Evolutionary conservation across 2,888 invertebrate species (phyloP), one percentile per base, ranked within the genome.

Genomic region (Erebia aethiops): DNA sequence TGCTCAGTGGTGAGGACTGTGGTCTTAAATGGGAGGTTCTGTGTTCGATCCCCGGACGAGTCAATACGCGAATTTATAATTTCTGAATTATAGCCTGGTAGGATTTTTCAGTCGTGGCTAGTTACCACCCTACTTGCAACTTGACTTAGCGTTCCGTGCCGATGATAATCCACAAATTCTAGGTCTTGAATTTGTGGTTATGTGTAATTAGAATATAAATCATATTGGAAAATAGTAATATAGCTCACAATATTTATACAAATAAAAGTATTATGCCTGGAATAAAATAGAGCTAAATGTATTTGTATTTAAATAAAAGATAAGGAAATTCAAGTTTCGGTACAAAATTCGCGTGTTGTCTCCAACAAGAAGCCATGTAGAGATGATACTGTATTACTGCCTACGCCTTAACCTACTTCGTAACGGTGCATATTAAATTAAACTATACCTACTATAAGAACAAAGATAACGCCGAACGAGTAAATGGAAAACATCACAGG

Each of bases 391-490:
- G 76, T 77, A 80, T 78, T 68, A 77, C 73, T 72, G 76, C 77
- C 74, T 82, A 81, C 78, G 81, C 80, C 80, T 81, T 84, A 85
- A 84, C 85, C 84, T 77, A 84, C 82, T 85, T 82, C 78, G 80
- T 84, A 87, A 86, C 82, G 77, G 80, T 78, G 83, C 82, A 83
- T 88, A 89, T 88, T 87, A 89, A 89, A 89, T 89, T 87, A 87
- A 86, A 88, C 82, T 81, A 82, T 86, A 83, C 83, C 75, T 77
- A 74, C 75, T 83, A 83, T 78, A 78, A 80, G 85, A 84, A 87
- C 87, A 88, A 86, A 88, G 85, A 87, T 88, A 88, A 88, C 85
- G 84, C 76, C 81, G 78, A 82, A 81, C 81, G 80, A 82, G 82
- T 79, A 84, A 88, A 87, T 87, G 82, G 84, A 82, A 84, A 80